phyloP scores from a whole-genome alignment of 1,140 invertebrate species.

The Phortica variegata region DNA sequence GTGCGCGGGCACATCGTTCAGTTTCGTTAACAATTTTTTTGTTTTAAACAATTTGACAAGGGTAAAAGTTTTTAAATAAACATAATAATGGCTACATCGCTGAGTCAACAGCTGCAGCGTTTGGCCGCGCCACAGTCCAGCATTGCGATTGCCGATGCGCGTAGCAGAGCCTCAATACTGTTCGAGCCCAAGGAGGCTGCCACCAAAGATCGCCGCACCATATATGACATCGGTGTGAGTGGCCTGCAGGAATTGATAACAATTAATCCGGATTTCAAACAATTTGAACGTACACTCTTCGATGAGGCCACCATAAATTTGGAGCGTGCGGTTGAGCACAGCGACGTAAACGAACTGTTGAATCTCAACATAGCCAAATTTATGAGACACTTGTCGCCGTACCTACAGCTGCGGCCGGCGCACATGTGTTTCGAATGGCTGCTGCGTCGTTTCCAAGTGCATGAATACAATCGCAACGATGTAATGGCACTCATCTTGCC shows the following conservation, averaged over 20 bases:
- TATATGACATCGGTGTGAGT: constrained; percentile 80
- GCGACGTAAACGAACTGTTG: constrained; percentile 74
- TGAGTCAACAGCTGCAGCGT: constrained; percentile 80
- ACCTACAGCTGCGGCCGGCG: constrained; percentile 78
- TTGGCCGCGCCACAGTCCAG: constrained; percentile 78
- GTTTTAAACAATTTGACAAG: not conserved
- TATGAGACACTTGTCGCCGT: constrained; percentile 79
- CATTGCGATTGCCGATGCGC: constrained; percentile 66
- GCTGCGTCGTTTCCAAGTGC: constrained; percentile 82
- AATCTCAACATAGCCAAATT: constrained; percentile 79
- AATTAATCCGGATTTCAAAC: constrained; percentile 69
- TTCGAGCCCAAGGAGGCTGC: constrained; percentile 89
- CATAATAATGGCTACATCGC: constrained; percentile 65
- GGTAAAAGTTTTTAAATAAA: too few relatives aligned
- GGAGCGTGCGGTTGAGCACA: constrained; percentile 76
- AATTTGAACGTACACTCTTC: constrained; percentile 78
- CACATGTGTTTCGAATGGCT: constrained; percentile 94
- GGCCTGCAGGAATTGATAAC: constrained; percentile 80
- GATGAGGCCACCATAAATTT: constrained; percentile 70
- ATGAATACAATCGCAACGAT: constrained; percentile 81
- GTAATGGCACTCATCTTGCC: constrained; percentile 81
- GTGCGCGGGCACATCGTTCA: constrained; percentile 7
- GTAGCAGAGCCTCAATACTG: constrained; percentile 76
- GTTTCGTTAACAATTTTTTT: constrained; percentile 4
- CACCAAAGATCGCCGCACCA: constrained; percentile 75